Evolutionary conservation across 1,140 invertebrate genomes (phyloP), one percentile per base, ranked within the genome.

Genomic region (Fopius arisanus): DNA sequence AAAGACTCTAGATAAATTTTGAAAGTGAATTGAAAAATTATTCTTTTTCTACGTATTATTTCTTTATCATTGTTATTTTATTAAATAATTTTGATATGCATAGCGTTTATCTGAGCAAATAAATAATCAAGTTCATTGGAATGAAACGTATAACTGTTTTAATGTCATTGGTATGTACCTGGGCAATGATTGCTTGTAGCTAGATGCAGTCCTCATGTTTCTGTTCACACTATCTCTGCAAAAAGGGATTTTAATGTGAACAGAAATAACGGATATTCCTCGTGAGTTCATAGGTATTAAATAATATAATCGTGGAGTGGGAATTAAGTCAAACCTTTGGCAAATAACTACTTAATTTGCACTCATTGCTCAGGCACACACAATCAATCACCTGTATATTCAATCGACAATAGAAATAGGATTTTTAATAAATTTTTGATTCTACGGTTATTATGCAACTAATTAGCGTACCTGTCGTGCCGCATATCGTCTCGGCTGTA

Each of bases 151-250:
- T 84, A 84, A 63, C 77, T 84, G 80, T 81, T 81, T 83, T 85
- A 81, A 79, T 84, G 86, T 78, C 75, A 84, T 81, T 67, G 65
- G 80, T 87, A 87, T 86, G 83, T 88, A 88, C 87, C 87, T 88
- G 84, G 87, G 86, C 86, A 88, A 86, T 88, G 85, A 87, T 88
- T 88, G 87, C 86, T 88, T 88, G 87, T 88, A 88, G 87, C 85
- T 88, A 87, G 87, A 88, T 87, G 86, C 82, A 81, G 85, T 87
- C 85, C 86, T 87, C 79, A 85, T 83, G 86, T 88, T 88, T 88
- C 87, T 88, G 86, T 88, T 88, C 85, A 88, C 86, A 88, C 85
- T 88, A 87, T 88, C 87, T 88, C 87, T 88, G 87, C 82, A 88
- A 88, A 87, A 88, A 88, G 82, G 81, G 83, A 87, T 88, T 65